Conservation (phyloP, 1,140 invertebrate species). For the Zophobas morio region DNA sequence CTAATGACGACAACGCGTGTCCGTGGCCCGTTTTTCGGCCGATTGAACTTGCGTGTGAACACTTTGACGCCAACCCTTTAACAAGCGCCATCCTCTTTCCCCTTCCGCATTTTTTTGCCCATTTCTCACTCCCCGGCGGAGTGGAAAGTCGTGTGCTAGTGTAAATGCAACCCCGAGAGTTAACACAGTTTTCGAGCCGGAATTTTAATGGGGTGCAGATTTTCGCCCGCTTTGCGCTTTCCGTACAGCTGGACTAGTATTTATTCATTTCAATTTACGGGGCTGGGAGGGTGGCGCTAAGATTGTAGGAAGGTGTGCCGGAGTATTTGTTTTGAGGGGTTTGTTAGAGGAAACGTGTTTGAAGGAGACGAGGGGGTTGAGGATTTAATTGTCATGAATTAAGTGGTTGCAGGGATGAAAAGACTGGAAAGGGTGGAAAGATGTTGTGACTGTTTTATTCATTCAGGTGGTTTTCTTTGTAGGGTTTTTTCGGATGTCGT, state of each 20-base stretch:
- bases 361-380: too few species aligned
- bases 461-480: too few species aligned
- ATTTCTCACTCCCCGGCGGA: not conserved
- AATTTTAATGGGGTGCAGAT: constrained; percentile 11
- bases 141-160: constrained; percentile 37
- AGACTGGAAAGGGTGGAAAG: too few species aligned
- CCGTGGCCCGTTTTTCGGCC: not conserved
- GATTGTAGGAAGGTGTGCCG: too few species aligned
- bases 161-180: constrained; percentile 6
- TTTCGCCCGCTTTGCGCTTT: too few species aligned
- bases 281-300: not conserved
- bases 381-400: too few species aligned
- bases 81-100: not conserved
- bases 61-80: constrained; percentile 19
- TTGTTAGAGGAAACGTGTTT: too few species aligned
- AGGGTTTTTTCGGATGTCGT: too few species aligned
- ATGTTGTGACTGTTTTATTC: too few species aligned
- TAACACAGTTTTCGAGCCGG: not conserved
- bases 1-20: constrained; percentile 9
- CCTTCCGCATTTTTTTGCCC: constrained; percentile 9
- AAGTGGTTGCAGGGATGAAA: too few species aligned
- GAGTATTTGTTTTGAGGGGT: too few species aligned
- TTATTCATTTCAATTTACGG: not conserved
- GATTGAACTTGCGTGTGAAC: constrained; percentile 27
- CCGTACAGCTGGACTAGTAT: not conserved